Evolutionary conservation across 2,888 invertebrate genomes (phyloP), one percentile per base, ranked within the genome.

Genomic region (Acrocera orbiculus): DNA sequence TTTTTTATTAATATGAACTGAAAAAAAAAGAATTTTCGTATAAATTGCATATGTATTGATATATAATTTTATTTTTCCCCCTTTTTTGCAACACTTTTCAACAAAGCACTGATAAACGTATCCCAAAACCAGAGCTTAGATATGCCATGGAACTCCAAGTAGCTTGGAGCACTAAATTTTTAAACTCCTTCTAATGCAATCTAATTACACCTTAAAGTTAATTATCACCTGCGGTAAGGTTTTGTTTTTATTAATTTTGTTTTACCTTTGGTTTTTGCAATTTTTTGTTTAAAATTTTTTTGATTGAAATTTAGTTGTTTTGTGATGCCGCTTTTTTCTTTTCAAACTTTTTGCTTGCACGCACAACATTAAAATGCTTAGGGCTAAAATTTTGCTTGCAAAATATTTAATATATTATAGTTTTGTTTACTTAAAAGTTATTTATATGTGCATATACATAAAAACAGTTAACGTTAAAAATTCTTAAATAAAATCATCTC

Each of bases 121-220:
- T 55, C 56, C 47, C 58, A 57, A 49, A 54, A 55, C 46, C 58
- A 58, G 55, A 58, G 58, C 50, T 51, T 58, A 49, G 58, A 58
- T 50, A 51, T 53, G 32, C 52, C 54, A 51, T 55, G 58, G 58
- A 54, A 39, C 40, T 40, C 49, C 36, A 54, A 52, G 47, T 46
- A 46, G 48, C 47, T 45, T 40, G 44, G 46, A 46, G 47, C 45
- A 41, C 30, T 35, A 38, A 38, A 35, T 40, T 23, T 14, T 35
- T 28, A 35, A 20, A 27, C n/a, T n/a, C n/a, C n/a, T n/a, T n/a
- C 19, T n/a, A 24, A 20, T 8, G 10, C 26, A 26, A 3, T 23
- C 23, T 23, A 7, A 19, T 19, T 23, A 11, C 11, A 23, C 23
- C 23, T 23, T 11, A 23, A 23, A 9, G 11, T n/a, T 31, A 36